These are phyloP conservation scores for Erythrocercus mccallii DNA, from an alignment of 2,113 vertebrate genomes.

Conservation along the genomic window DNA sequence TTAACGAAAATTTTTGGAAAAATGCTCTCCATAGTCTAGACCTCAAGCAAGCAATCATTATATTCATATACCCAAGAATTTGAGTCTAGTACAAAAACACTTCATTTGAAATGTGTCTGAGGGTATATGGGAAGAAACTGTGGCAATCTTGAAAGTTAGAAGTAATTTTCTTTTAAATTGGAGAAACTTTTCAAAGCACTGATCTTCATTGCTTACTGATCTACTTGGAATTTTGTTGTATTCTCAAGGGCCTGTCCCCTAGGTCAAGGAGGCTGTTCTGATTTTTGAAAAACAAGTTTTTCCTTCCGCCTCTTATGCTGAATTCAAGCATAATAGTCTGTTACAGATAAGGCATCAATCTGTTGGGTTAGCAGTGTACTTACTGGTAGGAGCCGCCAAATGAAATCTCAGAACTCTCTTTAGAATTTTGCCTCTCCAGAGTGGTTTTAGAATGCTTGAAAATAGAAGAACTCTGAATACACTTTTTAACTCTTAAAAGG, in stretches of 20 bases:
- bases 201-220: not conserved
- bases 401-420: not conserved
- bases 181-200: not conserved
- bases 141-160: not conserved
- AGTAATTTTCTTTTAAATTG: not conserved
- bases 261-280: not conserved
- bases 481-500: not conserved
- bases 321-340: not conserved
- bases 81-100: not conserved
- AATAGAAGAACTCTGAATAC: not conserved
- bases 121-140: not conserved
- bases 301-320: not conserved
- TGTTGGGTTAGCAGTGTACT: not conserved
- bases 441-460: not conserved
- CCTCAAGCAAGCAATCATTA: not conserved
- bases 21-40: not conserved
- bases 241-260: not conserved
- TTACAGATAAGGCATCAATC: not conserved
- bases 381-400: not conserved
- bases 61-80: not conserved
- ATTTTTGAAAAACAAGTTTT: not conserved
- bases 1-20: not conserved
- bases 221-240: not conserved
- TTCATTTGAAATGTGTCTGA: not conserved
- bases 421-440: not conserved